Evolutionary conservation across 2,797 vertebrate species (phyloP).

Genomic region (Adrianichthys oophorus): DNA sequence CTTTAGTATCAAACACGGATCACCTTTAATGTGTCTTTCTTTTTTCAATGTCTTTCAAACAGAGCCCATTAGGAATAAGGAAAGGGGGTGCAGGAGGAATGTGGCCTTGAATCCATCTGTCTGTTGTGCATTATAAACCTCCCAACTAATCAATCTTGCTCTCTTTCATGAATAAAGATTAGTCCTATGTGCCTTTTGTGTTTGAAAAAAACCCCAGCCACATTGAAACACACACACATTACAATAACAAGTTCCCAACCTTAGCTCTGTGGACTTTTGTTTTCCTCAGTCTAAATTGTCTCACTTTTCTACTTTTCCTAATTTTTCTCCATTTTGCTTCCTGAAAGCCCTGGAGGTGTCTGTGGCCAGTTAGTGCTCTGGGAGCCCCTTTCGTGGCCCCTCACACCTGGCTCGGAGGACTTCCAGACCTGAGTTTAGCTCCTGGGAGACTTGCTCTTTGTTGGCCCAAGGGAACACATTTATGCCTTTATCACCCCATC

Average conservation of each 20-base stretch:
- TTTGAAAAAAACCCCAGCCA: constrained; percentile 31
- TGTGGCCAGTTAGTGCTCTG: constrained; percentile 61
- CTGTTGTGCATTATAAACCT: constrained; percentile 66
- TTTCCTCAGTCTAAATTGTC: constrained; percentile 41
- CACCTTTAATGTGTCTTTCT: constrained; percentile 38
- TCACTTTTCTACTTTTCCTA: constrained; percentile 28
- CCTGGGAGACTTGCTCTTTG: constrained; percentile 45
- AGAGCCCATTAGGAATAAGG: constrained; percentile 38
- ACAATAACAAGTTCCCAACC: constrained; percentile 49
- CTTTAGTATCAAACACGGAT: constrained; percentile 55
- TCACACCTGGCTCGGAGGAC: constrained; percentile 68
- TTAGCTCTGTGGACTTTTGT: constrained; percentile 41
- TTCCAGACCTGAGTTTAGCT: constrained; percentile 53
- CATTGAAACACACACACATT: constrained; percentile 23
- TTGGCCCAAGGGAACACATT: constrained; percentile 44
- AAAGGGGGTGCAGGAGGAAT: constrained; percentile 41
- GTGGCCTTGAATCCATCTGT: constrained; percentile 60
- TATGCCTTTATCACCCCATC: constrained; percentile 63
- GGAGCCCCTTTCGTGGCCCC: constrained; percentile 49
- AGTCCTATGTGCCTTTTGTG: constrained; percentile 46
- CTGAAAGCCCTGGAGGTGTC: constrained; percentile 55
- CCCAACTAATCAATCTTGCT: constrained; percentile 55
- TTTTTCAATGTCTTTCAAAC: constrained; percentile 56
- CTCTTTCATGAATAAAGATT: constrained; percentile 57
- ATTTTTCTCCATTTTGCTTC: constrained; percentile 35